Conservation (phyloP, 2,113 vertebrate species). For the Neogale vison region DNA sequence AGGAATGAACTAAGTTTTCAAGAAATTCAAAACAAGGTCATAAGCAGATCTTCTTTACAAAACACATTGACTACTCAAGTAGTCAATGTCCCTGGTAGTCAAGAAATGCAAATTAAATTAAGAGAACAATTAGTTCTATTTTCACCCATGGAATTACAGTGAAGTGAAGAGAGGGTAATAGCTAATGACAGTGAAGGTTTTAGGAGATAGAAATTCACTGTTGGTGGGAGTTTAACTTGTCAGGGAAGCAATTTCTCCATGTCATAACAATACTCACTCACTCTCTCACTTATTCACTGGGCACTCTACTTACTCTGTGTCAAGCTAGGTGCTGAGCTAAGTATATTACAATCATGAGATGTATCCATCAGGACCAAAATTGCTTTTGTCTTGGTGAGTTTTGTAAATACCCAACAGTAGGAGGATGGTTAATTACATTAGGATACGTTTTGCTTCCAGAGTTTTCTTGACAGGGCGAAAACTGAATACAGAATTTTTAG, state of each 20-base stretch:
- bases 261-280: background rate
- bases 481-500: background rate
- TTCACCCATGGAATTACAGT: background rate
- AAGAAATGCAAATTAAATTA: background rate
- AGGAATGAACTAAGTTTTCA: background rate
- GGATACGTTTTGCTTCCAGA: background rate
- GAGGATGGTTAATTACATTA: background rate
- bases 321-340: no score
- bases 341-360: rapidly evolving
- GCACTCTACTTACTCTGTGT: background rate
- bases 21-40: background rate
- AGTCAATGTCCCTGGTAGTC: background rate
- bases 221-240: background rate
- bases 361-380: background rate
- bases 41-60: background rate
- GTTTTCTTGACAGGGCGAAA: background rate
- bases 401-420: background rate
- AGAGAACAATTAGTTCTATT: background rate
- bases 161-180: background rate
- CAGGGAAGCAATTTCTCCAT: background rate
- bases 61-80: background rate
- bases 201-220: background rate
- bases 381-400: background rate
- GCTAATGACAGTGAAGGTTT: background rate
- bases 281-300: background rate